A percentile compares a stretch with the other conserved stretches of the same genome.
Evolutionary conservation across 35 echinoderm and acorn worm species (phyloP).

Genomic region (Amphiura filiformis): DNA sequence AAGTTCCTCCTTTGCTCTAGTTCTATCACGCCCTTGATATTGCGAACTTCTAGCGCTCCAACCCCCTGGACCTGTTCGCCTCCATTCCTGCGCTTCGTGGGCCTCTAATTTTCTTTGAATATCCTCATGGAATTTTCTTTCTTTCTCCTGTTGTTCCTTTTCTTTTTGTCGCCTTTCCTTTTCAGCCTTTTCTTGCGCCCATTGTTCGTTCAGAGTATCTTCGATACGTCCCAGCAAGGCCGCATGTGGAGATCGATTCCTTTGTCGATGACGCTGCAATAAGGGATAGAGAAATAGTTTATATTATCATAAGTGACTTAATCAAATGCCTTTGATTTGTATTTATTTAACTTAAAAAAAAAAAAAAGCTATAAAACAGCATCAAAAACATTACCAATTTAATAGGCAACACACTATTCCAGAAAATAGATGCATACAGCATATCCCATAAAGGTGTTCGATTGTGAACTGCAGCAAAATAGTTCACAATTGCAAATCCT

Average conservation of each 20-base stretch:
- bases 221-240: constrained; percentile 78
- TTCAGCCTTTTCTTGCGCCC: constrained; percentile 56
- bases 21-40: not conserved
- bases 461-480: no score
- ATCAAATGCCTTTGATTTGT: no score
- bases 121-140: constrained; percentile 39
- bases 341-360: no score
- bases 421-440: no score
- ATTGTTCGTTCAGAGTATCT: constrained; percentile 63
- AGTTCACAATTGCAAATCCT: no score
- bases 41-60: not conserved
- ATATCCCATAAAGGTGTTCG: no score
- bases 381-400: no score
- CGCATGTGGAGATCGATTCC: constrained; percentile 69
- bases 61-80: not conserved
- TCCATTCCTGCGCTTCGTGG: not conserved
- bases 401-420: no score
- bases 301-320: no score
- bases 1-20: not conserved
- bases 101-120: constrained; percentile 37
- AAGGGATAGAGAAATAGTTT: no score
- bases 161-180: constrained; percentile 35
- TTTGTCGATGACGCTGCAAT: constrained; percentile 70
- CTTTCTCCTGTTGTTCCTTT: constrained; percentile 40
- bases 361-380: no score